These are phyloP conservation scores for Gymnocheta viridis DNA, from an alignment of 2,888 invertebrate species.

Conservation along the genomic window DNA sequence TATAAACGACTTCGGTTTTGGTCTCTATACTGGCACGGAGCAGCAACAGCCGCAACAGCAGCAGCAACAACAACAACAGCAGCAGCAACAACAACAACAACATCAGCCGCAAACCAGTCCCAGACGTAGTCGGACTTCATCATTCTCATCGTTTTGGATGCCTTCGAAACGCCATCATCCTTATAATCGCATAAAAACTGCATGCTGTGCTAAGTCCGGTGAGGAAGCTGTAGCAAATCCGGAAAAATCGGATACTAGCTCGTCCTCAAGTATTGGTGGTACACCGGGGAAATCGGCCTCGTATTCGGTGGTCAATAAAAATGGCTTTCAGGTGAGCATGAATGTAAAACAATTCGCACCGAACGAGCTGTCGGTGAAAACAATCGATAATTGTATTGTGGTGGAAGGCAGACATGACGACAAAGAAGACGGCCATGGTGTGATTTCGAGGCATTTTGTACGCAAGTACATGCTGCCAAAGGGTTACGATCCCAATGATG, in stretches of 20 bases:
- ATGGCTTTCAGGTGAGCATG: conserved; percentile 87
- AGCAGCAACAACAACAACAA: conserved; percentile 70
- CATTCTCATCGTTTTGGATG: conserved; percentile 70
- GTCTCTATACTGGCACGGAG: conserved; percentile 78
- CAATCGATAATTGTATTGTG: conserved; percentile 85
- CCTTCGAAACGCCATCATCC: conserved; percentile 72
- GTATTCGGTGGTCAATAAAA: conserved; percentile 83
- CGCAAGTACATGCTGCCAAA: conserved; percentile 87
- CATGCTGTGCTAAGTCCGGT: conserved; percentile 67
- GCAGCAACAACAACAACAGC: conserved; percentile 71
- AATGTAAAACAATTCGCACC: conserved; percentile 88
- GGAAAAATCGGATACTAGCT: conserved; percentile 53
- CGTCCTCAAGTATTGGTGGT: conserved; percentile 47
- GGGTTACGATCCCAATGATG: conserved; percentile 87
- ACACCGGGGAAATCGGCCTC: conserved; percentile 70
- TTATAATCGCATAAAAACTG: conserved; percentile 70
- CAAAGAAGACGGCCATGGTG: conserved; percentile 88
- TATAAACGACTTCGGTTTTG: conserved; percentile 78
- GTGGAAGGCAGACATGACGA: conserved; percentile 89
- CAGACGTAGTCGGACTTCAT: conserved; percentile 69
- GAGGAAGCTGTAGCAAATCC: conserved; percentile 41
- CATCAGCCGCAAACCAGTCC: conserved; percentile 73
- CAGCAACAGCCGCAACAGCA: conserved; percentile 70
- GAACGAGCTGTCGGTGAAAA: conserved; percentile 87
- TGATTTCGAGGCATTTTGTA: conserved; percentile 90